Evolutionary conservation across 2,888 invertebrate species (phyloP).

Genomic region (Heliothis peltigera): DNA sequence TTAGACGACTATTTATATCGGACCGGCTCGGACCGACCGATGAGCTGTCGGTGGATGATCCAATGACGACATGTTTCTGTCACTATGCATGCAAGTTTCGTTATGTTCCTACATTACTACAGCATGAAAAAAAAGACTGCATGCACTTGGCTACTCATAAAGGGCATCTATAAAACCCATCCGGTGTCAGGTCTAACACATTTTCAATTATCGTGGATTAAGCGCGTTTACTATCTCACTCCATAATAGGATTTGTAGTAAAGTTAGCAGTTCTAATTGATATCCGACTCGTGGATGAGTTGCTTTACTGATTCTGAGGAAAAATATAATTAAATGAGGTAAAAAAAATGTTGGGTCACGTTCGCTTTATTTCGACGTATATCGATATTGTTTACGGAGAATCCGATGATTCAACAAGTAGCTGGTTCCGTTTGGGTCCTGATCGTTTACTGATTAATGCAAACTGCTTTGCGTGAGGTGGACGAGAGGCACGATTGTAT

Average conservation of each 20-base stretch:
- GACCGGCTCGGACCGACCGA: constrained; percentile 79
- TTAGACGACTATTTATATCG: constrained; percentile 86
- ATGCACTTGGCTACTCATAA: constrained; percentile 12
- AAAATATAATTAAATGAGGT: constrained; percentile 7
- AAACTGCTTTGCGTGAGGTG: constrained; percentile 61
- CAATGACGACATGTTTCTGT: constrained; percentile 66
- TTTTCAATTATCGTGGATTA: constrained; percentile 32
- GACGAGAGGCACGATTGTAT: constrained; percentile 58
- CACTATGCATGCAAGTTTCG: constrained; percentile 48
- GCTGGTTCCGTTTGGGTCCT: constrained; percentile 64
- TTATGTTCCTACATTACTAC: constrained; percentile 29
- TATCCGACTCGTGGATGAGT: constrained; percentile 20
- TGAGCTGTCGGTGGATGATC: constrained; percentile 77
- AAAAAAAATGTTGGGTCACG: constrained; percentile 30
- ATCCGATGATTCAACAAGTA: constrained; percentile 59
- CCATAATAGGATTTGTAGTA: constrained; percentile 7
- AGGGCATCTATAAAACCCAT: constrained; percentile 18
- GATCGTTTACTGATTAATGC: constrained; percentile 62
- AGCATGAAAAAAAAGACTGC: constrained; percentile 8
- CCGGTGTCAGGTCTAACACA: constrained; percentile 11
- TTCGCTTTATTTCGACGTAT: constrained; percentile 39
- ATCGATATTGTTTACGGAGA: constrained; percentile 48
- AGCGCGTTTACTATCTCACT: constrained; percentile 4
- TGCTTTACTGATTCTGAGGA: constrained; percentile 13
- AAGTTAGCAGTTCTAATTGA: constrained; percentile 21